Percentiles rank a stretch among this genome's conserved stretches.
Evolutionary conservation across 2,797 vertebrate genomes (phyloP).

Genomic region (Schizothorax lantsangensis): DNA sequence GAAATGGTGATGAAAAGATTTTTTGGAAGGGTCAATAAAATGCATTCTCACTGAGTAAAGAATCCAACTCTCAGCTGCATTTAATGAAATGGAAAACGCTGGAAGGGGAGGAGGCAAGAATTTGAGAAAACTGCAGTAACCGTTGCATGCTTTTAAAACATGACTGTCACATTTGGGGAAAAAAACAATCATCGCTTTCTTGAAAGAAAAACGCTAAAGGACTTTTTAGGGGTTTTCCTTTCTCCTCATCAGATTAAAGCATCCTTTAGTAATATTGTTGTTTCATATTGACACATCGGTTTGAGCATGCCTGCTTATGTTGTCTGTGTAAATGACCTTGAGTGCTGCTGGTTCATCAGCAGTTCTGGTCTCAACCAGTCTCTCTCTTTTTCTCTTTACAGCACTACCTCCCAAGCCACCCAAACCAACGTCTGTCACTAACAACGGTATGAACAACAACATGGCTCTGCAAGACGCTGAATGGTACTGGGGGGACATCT

Average conservation of each 20-base stretch:
- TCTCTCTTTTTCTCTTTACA: constrained; percentile 71
- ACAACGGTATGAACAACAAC: constrained; percentile 98
- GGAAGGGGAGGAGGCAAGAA: constrained; percentile 56
- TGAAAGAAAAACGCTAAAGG: neutral
- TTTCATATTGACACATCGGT: neutral
- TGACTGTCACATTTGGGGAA: constrained; percentile 19
- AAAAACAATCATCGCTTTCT: neutral
- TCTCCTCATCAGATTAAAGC: neutral
- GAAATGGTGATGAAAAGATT: constrained; percentile 59
- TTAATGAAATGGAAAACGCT: constrained; percentile 68
- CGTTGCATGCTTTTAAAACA: constrained; percentile 57
- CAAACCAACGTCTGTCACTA: constrained; percentile 89
- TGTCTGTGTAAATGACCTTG: constrained; percentile 51
- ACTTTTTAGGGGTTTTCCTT: constrained; percentile 12
- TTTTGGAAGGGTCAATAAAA: constrained; percentile 66
- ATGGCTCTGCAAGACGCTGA: constrained; percentile 98
- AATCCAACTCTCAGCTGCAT: constrained; percentile 59
- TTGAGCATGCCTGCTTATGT: constrained; percentile 42
- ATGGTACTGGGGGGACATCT: constrained; percentile 99
- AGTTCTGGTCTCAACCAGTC: constrained; percentile 45
- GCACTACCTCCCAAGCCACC: constrained; percentile 98
- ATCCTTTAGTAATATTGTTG: neutral
- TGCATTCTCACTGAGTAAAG: constrained; percentile 72
- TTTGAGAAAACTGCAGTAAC: constrained; percentile 57
- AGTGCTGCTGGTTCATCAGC: constrained; percentile 25